Evolutionary conservation across 2,888 invertebrate genomes (phyloP), one percentile per base, ranked within the genome.

Genomic region (Mactromeris polynyma): DNA sequence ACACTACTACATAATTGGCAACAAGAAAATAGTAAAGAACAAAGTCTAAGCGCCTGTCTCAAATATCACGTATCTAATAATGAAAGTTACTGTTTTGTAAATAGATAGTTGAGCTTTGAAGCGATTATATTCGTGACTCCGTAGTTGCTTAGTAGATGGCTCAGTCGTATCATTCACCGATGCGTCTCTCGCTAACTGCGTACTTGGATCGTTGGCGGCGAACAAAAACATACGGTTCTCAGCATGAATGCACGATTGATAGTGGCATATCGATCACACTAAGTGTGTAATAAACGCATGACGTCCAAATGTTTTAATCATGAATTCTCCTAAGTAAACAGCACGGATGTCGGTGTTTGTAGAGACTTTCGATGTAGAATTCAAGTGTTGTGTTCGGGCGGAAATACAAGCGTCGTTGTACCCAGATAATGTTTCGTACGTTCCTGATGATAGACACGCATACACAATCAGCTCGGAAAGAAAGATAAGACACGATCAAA

Each of bases 401-500:
- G 58, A 64, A 64, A 64, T 6, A 64, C 58, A 26, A 64, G 58
- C 26, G 58, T 64, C 58, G 51, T 17, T 51, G 17, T 51, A 9
- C 51, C 51, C 17, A 26, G 58, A n/a, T 26, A 64, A 64, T 64
- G 58, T 26, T 64, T 64, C 58, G 26, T 64, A 26, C 11, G 26
- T 26, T 64, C 26, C 9, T n/a, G 73, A 36, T 14, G 31, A 36
- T 73, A 73, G 36, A 21, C 73, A 33, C 33, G 33, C 14, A 36
- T 36, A 73, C 33, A 73, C 73, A 73, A 36, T 64, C 33, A 11
- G 17, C 26, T 26, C 19, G 19, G 36, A 36, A 17, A 73, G 14
- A 73, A 36, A 73, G 73, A 73, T 73, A 36, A 73, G 73, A 17
- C 73, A 73, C 73, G 73, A 33, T 36, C 26, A 36, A 73, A 73